phyloP scores from a whole-genome alignment of 2,888 invertebrate genomes.

The Tenthredo mesomela region DNA sequence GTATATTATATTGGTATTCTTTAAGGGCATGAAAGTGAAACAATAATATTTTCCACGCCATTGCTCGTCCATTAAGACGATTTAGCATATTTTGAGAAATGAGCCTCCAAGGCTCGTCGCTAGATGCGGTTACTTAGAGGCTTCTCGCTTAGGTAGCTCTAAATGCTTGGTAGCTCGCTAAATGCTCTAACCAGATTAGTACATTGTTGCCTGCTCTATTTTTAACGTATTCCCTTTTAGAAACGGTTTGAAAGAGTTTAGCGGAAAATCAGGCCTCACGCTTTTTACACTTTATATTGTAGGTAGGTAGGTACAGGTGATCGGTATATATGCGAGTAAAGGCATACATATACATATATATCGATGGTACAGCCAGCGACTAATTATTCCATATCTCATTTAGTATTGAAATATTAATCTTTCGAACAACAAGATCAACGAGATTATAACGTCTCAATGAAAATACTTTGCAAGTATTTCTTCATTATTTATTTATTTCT shows the following conservation, averaged over 20 bases:
- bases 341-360: too few species aligned
- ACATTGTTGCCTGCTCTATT: slow-evolving; percentile 77
- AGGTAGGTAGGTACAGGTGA: not conserved
- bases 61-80: slow-evolving; percentile 69
- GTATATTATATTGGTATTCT: not conserved
- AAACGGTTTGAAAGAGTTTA: slow-evolving; percentile 48
- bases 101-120: slow-evolving; percentile 58
- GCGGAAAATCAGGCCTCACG: slow-evolving; percentile 36
- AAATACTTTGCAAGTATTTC: not conserved
- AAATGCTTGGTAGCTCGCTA: slow-evolving; percentile 77
- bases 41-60: slow-evolving; percentile 59
- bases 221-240: slow-evolving; percentile 68
- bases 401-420: not conserved
- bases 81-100: slow-evolving; percentile 75
- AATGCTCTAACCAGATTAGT: slow-evolving; percentile 78
- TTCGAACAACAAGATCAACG: not conserved
- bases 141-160: slow-evolving; percentile 68
- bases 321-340: not conserved
- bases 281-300: not conserved
- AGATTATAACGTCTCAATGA: not conserved
- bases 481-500: not conserved
- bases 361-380: not conserved
- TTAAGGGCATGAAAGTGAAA: slow-evolving; percentile 1
- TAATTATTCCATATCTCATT: not conserved
- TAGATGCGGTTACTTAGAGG: slow-evolving; percentile 47